phyloP scores from a whole-genome alignment of 2,888 invertebrate species.

The Troilus luridus region DNA sequence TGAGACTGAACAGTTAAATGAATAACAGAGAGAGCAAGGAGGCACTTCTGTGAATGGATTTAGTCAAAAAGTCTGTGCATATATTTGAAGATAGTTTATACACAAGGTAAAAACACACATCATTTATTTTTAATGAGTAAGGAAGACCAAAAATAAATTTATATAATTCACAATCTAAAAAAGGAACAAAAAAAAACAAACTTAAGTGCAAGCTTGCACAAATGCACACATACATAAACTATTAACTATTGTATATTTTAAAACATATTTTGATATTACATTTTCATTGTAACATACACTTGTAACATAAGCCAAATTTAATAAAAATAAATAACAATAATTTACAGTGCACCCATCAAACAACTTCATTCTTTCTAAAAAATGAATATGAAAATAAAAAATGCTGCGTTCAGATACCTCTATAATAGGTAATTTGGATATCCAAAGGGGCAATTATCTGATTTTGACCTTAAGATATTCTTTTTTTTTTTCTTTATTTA shows the following conservation, averaged over 20 bases:
- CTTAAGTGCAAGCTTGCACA: background rate
- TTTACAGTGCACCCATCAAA: constrained; percentile 36
- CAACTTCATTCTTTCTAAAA: background rate
- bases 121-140: constrained; percentile 16
- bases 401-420: background rate
- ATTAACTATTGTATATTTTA: background rate
- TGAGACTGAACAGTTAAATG: background rate
- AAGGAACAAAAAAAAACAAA: background rate
- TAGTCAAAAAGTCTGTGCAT: constrained; percentile 45
- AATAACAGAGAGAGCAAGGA: background rate
- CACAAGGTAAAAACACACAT: background rate
- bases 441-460: no score
- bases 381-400: background rate
- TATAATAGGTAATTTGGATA: no score
- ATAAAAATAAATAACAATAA: background rate
- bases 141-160: constrained; percentile 10
- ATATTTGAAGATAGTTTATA: constrained; percentile 11
- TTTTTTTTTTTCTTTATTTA: no score
- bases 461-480: no score
- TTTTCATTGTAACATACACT: background rate
- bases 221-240: background rate
- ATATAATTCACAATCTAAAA: background rate
- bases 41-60: constrained; percentile 56
- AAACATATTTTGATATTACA: background rate
- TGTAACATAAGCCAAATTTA: background rate